Evolutionary conservation across 2,797 vertebrate species (phyloP), one percentile per base, ranked within the genome.

Genomic region (Hapalemur alaotrensis): DNA sequence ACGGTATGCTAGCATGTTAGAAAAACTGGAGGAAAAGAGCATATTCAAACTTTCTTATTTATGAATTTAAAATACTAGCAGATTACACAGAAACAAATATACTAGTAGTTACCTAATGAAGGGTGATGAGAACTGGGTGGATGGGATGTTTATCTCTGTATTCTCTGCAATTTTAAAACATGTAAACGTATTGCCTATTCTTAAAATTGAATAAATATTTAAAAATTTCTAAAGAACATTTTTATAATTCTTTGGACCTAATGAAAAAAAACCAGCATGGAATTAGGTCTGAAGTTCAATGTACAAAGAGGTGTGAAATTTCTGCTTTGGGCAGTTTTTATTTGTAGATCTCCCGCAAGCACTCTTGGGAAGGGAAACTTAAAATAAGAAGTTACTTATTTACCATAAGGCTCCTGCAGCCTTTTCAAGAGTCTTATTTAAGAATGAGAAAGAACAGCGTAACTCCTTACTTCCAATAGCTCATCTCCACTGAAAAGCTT

Each of bases 401-500:
- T 7, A 59, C 14, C 65, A 81, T 14, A 94, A 84, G 32, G 50
- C 12, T 81, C 65, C 73, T 41, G 18, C 0, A 86, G 93, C 14
- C 38, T 75, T 80, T 88, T 35, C 81, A 89, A 89, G 83, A 92
- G 83, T 18, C 23, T 76, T 82, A 89, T 2, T 92, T 73, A 95
- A 86, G 30, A 41, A 25, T 48, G 30, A 22, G 14, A 69, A 50
- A 83, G 46, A 69, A 85, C 4, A 72, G 7, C 7, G 59, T 5
- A 88, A 92, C 48, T 72, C 59, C 98, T 98, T 98, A 99, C 99
- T 99, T 99, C 99, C 5, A 99, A 97, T 4, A 99, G 99, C 87
- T 99, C 99, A 90, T 99, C 99, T 96, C 99, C 99, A 92, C 99
- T 99, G 98, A 99, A 99, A 43, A 99, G 98, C 93, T 99, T 99